These are phyloP conservation scores for Montipora cactus DNA, from an alignment of 64 coral and sea anemone genomes.

Conservation along the genomic window DNA sequence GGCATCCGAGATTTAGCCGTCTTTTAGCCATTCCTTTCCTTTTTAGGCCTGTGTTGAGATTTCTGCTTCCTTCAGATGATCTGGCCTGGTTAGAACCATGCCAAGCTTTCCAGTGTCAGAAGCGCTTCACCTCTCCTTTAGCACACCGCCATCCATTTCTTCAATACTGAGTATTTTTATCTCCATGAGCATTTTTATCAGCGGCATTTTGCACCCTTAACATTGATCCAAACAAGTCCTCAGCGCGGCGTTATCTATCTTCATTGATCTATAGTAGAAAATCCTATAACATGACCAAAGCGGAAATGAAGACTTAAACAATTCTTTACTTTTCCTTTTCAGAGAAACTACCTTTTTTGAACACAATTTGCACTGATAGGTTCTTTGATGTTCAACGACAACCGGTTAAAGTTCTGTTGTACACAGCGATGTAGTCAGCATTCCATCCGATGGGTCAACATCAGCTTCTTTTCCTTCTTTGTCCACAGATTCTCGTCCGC, in stretches of 20 bases:
- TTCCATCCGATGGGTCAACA: slow-evolving; percentile 41
- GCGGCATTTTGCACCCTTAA: background rate
- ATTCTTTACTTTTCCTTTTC: background rate
- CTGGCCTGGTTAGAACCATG: no score
- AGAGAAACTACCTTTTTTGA: background rate
- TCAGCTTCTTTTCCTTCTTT: background rate
- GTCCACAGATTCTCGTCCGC: background rate
- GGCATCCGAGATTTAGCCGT: no score
- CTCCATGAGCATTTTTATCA: background rate
- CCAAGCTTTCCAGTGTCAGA: no score
- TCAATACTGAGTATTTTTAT: background rate
- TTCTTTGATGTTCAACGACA: background rate
- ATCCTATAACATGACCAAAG: background rate
- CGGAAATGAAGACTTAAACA: background rate
- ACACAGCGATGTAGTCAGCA: slow-evolving; percentile 33
- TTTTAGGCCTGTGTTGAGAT: no score
- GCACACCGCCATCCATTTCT: no score
- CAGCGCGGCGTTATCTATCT: background rate
- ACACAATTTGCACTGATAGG: no score
- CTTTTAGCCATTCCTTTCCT: no score
- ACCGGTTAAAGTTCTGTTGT: slow-evolving; percentile 23
- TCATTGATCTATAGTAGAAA: background rate
- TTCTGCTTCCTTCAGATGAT: no score
- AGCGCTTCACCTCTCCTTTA: no score
- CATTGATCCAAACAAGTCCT: background rate